phyloP scores from a whole-genome alignment of 2,888 invertebrate genomes.

The Tachina grossa region DNA sequence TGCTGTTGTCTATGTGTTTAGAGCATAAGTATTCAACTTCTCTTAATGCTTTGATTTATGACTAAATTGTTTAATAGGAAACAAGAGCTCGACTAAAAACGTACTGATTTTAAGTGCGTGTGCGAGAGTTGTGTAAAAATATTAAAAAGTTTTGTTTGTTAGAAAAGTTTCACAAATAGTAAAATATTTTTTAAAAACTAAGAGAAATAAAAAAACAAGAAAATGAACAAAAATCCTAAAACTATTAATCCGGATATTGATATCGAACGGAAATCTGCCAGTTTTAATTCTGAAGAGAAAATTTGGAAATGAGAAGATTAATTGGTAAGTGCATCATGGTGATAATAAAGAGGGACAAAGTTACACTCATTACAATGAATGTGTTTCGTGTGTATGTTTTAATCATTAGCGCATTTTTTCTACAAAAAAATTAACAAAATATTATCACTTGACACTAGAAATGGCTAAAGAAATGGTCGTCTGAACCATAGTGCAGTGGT shows the following conservation, averaged over 20 bases:
- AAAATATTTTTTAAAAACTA: background rate
- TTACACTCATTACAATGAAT: too few relatives aligned
- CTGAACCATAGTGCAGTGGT: too few relatives aligned
- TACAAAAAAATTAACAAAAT: too few relatives aligned
- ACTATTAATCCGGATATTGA: constrained; percentile 70
- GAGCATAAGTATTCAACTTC: background rate
- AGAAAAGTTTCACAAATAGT: background rate
- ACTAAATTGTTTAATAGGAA: constrained; percentile 1
- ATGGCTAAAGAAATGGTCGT: too few relatives aligned
- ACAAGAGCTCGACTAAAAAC: background rate
- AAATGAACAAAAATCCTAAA: constrained; percentile 65
- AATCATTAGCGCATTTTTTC: too few relatives aligned
- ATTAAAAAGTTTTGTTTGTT: too few relatives aligned
- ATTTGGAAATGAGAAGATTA: constrained; percentile 86
- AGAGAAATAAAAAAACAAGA: background rate
- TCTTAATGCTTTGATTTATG: background rate
- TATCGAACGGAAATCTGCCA: constrained; percentile 76
- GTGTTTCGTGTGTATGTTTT: too few relatives aligned
- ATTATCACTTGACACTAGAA: too few relatives aligned
- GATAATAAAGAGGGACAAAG: background rate
- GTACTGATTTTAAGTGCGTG: background rate
- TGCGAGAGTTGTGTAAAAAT: too few relatives aligned
- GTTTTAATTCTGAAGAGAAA: constrained; percentile 88
- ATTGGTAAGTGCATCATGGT: constrained; percentile 72
- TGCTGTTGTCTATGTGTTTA: too few relatives aligned